Base-by-base conservation (phyloP, 2,797 vertebrate genomes). In the Falco columbarius region DNA sequence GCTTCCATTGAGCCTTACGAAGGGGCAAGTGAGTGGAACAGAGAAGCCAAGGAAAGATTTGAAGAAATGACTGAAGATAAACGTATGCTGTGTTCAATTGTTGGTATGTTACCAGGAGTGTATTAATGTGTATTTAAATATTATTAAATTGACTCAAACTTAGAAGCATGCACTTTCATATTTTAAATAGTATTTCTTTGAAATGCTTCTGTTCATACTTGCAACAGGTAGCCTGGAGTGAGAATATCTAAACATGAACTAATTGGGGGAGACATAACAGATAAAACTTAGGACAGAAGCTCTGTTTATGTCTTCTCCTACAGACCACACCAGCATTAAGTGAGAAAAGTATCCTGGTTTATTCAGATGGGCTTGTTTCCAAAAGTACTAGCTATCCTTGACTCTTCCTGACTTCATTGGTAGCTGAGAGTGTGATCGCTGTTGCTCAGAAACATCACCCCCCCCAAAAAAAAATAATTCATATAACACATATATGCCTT, bases 31-130 rank as follows among this genome's bases (percentile, higher is more conserved):
- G 96, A 92, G 9, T 99, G 99, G 99, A 98, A 95, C 66, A 96
- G 96, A 38, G 76, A 97, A 84, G 98, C 98, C 93, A 98, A 97
- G 38, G 63, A 97, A 81, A 98, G 98, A 83, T 99, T 99, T 97
- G 96, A 98, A 97, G 97, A 98, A 93, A 96, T 99, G 56, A 98
- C 98, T 93, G 96, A 98, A 87, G 96, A 98, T 77, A 99, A 99
- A 91, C 96, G 98, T 76, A 95, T 99, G 97, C 97, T 95, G 23
- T 98, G 98, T 95, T 97, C 95, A 65, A 75, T 98, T 92, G 92
- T 97, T 84, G 97, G 98, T 98, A 97, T 98, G 97, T 70, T 94
- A 63, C 23, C 79, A 75, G 21, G 29, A 54, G 21, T 24, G 8
- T 96, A 46, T 94, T 90, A 21, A 47, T 93, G 83, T 89, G 10